Conservation (phyloP, 2,797 vertebrate genomes). For the Syngnathus rostellatus region DNA sequence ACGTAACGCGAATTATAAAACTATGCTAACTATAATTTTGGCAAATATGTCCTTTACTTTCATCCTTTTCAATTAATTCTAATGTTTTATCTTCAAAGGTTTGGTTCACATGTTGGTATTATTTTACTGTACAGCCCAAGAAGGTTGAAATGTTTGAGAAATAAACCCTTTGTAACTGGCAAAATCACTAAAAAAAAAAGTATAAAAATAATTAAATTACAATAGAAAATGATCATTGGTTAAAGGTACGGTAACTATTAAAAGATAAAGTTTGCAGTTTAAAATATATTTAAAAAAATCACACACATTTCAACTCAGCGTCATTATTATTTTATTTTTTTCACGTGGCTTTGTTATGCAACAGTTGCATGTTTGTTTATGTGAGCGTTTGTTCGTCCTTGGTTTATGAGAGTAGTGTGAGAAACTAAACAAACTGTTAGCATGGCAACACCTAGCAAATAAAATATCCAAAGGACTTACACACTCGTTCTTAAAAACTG, state of each 20-base stretch:
- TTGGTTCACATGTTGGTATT: too few relatives aligned
- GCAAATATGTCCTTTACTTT: too few relatives aligned
- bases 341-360: constrained; percentile 73
- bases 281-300: neutral
- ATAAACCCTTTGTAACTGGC: too few relatives aligned
- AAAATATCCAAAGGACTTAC: constrained; percentile 33
- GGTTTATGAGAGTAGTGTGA: constrained; percentile 46
- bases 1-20: too few relatives aligned
- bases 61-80: too few relatives aligned
- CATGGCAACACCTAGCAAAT: constrained; percentile 53
- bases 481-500: constrained; percentile 34
- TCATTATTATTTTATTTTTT: constrained; percentile 83
- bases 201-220: too few relatives aligned
- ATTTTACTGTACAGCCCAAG: too few relatives aligned
- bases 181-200: too few relatives aligned
- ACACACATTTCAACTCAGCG: constrained; percentile 53
- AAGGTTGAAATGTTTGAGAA: too few relatives aligned
- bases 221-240: too few relatives aligned
- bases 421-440: constrained; percentile 54
- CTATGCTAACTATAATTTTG: too few relatives aligned
- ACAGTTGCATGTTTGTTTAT: constrained; percentile 57
- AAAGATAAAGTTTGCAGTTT: neutral
- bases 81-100: too few relatives aligned
- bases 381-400: constrained; percentile 59
- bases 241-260: neutral